Evolutionary conservation across 2,888 invertebrate species (phyloP), one percentile per base, ranked within the genome.

Genomic region (Dicyrtomina minuta): DNA sequence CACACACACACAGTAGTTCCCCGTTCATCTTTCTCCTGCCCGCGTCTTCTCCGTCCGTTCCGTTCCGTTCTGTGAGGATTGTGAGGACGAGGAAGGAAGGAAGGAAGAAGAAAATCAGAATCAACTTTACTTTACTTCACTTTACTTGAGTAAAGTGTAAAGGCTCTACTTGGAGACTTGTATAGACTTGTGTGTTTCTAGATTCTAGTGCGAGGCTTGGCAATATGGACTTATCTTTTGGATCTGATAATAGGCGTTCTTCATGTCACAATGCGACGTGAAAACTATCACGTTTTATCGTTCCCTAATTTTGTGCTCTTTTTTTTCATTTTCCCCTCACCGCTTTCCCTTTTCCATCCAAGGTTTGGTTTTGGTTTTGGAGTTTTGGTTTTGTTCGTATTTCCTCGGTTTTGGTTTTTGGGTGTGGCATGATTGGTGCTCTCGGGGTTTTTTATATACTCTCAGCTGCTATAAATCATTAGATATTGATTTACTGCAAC

Each of bases 401-500:
- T 15, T 46, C 17, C 46, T 46, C 8, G 13, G 43, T 41, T 41
- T 41, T 13, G 17, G n/a, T 17, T 49, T n/a, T 17, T 15, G 17
- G 10, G 6, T 49, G 56, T 20, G 33, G 20, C 17, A 39, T 39
- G 58, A 12, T 17, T 17, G 10, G 13, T 17, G n/a, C 17, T 39
- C 20, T 13, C n/a, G 20, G 39, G 17, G n/a, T 58, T 17, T 58
- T 27, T 55, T 20, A n/a, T 26, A 12, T 15, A 46, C 24, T 27
- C 24, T 24, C 55, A 13, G 58, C 10, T 58, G 46, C 33, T 58
- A 58, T 58, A 58, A 33, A 58, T 58, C 58, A 58, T 58, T 26
- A 39, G 39, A 39, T 58, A 58, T 58, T 58, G 58, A 58, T 58
- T 58, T 39, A 58, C 58, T 58, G 33, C 20, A 56, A 24, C n/a